phyloP scores from a whole-genome alignment of 2,113 vertebrate genomes.

The Oostethus manadensis region DNA sequence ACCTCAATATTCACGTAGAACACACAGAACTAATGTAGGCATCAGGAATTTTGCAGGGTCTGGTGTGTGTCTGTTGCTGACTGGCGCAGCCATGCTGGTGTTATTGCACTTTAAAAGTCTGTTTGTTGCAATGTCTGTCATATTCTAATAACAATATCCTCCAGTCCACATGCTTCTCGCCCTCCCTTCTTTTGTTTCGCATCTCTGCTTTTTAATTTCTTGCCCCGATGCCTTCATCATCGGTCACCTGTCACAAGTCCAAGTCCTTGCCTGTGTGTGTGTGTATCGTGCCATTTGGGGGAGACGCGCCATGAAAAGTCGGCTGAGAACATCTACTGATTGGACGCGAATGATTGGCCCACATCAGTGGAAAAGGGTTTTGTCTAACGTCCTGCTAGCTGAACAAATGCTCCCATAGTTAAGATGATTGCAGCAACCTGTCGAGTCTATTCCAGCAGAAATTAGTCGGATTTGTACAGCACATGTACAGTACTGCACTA shows the following conservation, averaged over 20 bases:
- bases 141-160: slow-evolving; percentile 62
- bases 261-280: neutral
- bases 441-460: neutral
- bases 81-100: slow-evolving; percentile 9
- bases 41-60: neutral
- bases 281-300: slow-evolving; percentile 24
- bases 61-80: slow-evolving; percentile 2
- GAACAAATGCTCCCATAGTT: slow-evolving; percentile 1
- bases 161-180: slow-evolving; percentile 31
- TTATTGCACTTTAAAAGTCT: slow-evolving; percentile 34
- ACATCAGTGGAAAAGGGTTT: slow-evolving; percentile 23
- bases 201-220: slow-evolving; percentile 70
- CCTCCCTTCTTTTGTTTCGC: slow-evolving; percentile 45
- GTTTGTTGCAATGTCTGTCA: slow-evolving; percentile 42
- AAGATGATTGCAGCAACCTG: slow-evolving; percentile 15
- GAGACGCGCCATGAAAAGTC: slow-evolving; percentile 42
- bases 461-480: neutral
- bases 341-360: slow-evolving; percentile 19
- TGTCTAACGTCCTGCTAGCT: slow-evolving; percentile 11
- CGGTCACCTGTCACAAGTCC: slow-evolving; percentile 63
- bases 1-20: slow-evolving; percentile 37
- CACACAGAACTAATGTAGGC: slow-evolving; percentile 19
- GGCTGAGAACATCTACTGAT: slow-evolving; percentile 24
- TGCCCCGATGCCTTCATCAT: slow-evolving; percentile 67
- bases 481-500: neutral